A percentile compares a stretch with the other conserved stretches of the same genome.
phyloP scores from a whole-genome alignment of 2,888 invertebrate genomes.

The Magallana nippona region DNA sequence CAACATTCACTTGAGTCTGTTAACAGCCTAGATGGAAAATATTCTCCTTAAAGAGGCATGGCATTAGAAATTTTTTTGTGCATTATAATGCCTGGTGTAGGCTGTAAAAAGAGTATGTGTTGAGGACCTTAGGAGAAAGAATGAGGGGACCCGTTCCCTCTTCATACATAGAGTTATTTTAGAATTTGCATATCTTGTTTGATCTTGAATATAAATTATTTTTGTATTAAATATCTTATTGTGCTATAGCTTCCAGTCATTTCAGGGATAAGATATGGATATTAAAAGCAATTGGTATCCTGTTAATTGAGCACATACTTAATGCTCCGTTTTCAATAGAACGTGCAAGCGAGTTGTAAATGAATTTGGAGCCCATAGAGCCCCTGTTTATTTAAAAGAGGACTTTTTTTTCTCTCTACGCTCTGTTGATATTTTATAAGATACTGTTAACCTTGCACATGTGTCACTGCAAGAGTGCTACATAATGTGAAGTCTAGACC shows the following conservation, averaged over 20 bases:
- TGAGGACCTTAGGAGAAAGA: not conserved
- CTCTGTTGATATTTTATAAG: slow-evolving; percentile 24
- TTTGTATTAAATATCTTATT: slow-evolving; percentile 25
- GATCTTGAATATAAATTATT: slow-evolving; percentile 33
- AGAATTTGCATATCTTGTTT: slow-evolving; percentile 31
- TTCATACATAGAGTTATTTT: slow-evolving; percentile 17
- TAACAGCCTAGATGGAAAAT: not conserved
- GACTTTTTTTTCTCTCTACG: slow-evolving; percentile 17
- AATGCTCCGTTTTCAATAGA: slow-evolving; percentile 15
- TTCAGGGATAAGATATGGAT: not conserved
- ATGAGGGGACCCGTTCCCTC: not conserved
- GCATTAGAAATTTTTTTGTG: not conserved
- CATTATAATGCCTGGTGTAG: not conserved
- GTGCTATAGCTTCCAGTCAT: slow-evolving; percentile 24
- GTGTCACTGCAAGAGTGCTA: slow-evolving; percentile 28
- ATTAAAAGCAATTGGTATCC: slow-evolving; percentile 26
- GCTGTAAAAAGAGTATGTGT: slow-evolving; percentile 21
- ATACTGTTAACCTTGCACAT: slow-evolving; percentile 26
- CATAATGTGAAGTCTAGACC: slow-evolving; percentile 31
- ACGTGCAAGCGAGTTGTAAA: slow-evolving; percentile 29
- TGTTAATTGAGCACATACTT: slow-evolving; percentile 35
- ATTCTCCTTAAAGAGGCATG: not conserved
- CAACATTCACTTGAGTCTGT: not conserved
- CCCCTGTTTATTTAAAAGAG: slow-evolving; percentile 15
- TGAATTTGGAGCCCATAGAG: slow-evolving; percentile 27